phyloP scores from a whole-genome alignment of 2,888 invertebrate species.

The Anodontia alba region DNA sequence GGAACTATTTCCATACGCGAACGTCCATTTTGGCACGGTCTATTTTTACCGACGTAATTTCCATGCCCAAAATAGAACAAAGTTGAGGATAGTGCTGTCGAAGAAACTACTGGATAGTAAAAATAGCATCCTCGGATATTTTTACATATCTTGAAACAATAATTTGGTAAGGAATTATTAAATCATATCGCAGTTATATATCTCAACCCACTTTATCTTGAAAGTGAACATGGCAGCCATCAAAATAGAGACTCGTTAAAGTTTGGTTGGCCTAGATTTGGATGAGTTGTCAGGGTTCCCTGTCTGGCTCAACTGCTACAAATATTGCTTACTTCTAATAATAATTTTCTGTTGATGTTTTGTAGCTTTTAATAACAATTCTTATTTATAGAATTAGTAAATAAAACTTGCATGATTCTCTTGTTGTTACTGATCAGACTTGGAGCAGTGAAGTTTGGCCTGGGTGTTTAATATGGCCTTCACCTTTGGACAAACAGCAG shows the following conservation, averaged over 20 bases:
- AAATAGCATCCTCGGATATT: slow-evolving; percentile 80
- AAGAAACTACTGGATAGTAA: slow-evolving; percentile 83
- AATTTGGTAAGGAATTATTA: slow-evolving; percentile 68
- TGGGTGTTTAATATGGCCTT: background rate
- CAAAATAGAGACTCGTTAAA: background rate
- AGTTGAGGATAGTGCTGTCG: slow-evolving; percentile 53
- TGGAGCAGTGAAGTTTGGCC: background rate
- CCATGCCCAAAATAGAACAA: slow-evolving; percentile 64
- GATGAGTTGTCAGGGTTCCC: background rate
- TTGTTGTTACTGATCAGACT: background rate
- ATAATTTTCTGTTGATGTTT: slow-evolving; percentile 15
- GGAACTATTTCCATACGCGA: slow-evolving; percentile 53
- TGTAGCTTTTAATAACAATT: slow-evolving; percentile 16
- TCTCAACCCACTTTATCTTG: background rate
- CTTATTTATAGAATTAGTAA: slow-evolving; percentile 5
- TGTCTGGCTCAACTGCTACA: background rate
- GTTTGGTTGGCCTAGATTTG: slow-evolving; percentile 11
- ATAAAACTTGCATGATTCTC: background rate
- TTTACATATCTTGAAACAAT: slow-evolving; percentile 69
- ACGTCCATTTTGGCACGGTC: slow-evolving; percentile 51
- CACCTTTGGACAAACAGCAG: background rate
- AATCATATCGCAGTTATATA: no score
- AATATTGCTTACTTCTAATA: background rate
- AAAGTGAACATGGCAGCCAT: slow-evolving; percentile 22
- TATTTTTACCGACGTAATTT: slow-evolving; percentile 64